Percentiles rank a stretch among this genome's conserved stretches.
Evolutionary conservation across 2,888 invertebrate species (phyloP).

Genomic region (Saturnia pavonia): DNA sequence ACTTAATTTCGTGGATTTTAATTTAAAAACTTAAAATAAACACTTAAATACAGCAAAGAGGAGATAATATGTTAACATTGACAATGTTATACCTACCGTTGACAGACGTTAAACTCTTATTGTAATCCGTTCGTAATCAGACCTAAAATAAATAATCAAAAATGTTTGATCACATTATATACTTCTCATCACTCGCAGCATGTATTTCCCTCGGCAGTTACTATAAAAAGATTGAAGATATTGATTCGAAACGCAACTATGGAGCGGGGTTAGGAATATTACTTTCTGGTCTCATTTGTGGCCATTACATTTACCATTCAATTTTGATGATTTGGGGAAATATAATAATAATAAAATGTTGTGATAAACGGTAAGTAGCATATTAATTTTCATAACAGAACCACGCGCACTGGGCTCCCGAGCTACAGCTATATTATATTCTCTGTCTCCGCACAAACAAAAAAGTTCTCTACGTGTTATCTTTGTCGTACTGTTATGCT

Average conservation of each 20-base stretch:
- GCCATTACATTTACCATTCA: slow-evolving; percentile 81
- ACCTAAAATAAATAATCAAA: slow-evolving; percentile 24
- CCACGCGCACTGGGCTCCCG: too few relatives aligned
- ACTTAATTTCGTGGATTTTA: too few relatives aligned
- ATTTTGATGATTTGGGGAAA: slow-evolving; percentile 83
- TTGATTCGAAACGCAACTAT: slow-evolving; percentile 76
- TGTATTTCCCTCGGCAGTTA: slow-evolving; percentile 83
- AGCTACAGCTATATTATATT: too few relatives aligned
- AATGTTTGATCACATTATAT: slow-evolving; percentile 48
- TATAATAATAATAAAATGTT: slow-evolving; percentile 81
- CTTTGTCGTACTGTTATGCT: too few relatives aligned
- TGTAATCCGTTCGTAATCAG: too few relatives aligned
- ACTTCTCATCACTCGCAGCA: slow-evolving; percentile 52
- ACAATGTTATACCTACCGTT: neutral
- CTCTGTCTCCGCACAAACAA: too few relatives aligned
- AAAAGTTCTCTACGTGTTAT: too few relatives aligned
- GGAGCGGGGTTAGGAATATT: slow-evolving; percentile 83
- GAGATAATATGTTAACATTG: too few relatives aligned
- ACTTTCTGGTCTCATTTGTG: slow-evolving; percentile 82
- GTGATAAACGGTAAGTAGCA: slow-evolving; percentile 76
- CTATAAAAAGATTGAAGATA: slow-evolving; percentile 80
- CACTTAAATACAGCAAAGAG: neutral
- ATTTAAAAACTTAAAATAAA: too few relatives aligned
- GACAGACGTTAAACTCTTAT: neutral
- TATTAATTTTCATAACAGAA: neutral